phyloP scores from a whole-genome alignment of 2,797 vertebrate species.

The Bothrops alternatus region DNA sequence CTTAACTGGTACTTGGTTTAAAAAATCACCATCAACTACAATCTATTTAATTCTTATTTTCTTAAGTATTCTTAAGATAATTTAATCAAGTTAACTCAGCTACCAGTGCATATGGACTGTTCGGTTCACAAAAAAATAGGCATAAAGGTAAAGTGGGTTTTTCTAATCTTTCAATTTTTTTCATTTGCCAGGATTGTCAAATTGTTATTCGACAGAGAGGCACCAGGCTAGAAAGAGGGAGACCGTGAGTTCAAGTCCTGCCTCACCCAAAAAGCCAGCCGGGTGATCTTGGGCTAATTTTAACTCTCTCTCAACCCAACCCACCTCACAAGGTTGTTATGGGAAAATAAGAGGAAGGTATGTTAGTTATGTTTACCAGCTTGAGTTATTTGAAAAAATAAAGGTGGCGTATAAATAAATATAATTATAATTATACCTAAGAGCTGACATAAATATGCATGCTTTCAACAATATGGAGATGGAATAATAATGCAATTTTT shows the following conservation, averaged over 20 bases:
- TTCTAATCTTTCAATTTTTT: neutral
- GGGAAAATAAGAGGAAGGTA: neutral
- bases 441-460: neutral
- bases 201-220: neutral
- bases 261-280: neutral
- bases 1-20: neutral
- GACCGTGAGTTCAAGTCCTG: neutral
- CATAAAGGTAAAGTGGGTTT: neutral
- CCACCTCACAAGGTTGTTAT: neutral
- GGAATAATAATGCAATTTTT: neutral
- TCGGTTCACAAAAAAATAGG: neutral
- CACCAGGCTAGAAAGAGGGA: neutral
- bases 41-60: neutral
- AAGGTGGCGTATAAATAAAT: neutral
- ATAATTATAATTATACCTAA: neutral
- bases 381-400: neutral
- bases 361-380: neutral
- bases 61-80: neutral
- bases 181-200: neutral
- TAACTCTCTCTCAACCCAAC: neutral
- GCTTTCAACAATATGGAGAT: neutral
- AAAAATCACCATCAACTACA: neutral
- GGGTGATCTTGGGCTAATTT: neutral
- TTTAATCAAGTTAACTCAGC: neutral
- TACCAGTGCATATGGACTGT: neutral